Evolutionary conservation across 2,113 vertebrate genomes (phyloP).

Genomic region (Mustela nigripes): DNA sequence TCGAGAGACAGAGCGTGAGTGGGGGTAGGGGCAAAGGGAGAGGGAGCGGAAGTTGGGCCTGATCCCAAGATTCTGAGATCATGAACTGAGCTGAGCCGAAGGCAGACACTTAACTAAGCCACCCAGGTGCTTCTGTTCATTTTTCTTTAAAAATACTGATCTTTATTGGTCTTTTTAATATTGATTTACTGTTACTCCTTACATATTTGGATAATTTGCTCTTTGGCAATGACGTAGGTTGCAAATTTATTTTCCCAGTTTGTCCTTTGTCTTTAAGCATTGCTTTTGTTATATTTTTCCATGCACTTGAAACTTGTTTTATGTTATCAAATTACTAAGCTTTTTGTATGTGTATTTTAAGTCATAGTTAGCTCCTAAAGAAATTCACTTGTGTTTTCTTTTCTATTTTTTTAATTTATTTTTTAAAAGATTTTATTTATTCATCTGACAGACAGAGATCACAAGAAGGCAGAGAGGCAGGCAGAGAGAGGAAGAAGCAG

Average conservation of each 20-base stretch:
- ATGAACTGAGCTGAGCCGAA: background rate
- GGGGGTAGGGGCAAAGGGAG: background rate
- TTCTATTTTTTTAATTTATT: too few relatives aligned
- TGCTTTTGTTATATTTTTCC: background rate
- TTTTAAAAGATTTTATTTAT: too few relatives aligned
- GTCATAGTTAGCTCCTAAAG: too few relatives aligned
- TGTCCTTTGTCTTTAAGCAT: constrained; percentile 1
- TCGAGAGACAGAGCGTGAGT: background rate
- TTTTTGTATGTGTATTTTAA: background rate
- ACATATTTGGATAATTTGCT: background rate
- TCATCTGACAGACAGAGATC: too few relatives aligned
- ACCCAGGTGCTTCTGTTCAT: background rate
- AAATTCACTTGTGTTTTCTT: too few relatives aligned
- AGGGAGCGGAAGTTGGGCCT: background rate
- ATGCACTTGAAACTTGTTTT: background rate
- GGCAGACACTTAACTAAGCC: background rate
- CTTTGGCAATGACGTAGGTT: background rate
- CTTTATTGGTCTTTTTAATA: background rate
- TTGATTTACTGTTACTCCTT: background rate
- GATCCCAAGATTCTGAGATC: background rate
- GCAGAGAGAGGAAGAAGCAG: too few relatives aligned
- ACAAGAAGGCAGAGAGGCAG: too few relatives aligned
- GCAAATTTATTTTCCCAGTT: background rate
- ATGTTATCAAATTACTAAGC: background rate
- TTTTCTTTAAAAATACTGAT: background rate